Base-by-base conservation (phyloP, 2,888 invertebrate species). In the Lycia hirtaria region DNA sequence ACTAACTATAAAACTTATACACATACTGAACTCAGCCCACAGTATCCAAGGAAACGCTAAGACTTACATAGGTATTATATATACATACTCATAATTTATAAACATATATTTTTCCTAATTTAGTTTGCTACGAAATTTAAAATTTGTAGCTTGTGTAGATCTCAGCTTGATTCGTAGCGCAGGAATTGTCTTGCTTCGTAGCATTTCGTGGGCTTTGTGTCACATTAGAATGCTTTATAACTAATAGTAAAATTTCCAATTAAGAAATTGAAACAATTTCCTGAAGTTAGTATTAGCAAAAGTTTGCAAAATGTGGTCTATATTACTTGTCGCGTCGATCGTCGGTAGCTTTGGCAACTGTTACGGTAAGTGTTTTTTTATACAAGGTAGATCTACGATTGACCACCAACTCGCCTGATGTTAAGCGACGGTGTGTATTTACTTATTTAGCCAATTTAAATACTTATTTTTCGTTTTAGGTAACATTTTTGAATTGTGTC, bases 1-100 rank as follows among this genome's bases (percentile, higher is more conserved):
- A 51, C 9, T 41, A 40, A 47, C 40, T 57, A 57, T 57, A 57
- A 57, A 52, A 4, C 28, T 24, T 26, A 24, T 17, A 24, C 19
- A 24, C 14, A 54, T 26, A 2, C 4, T 9, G 6, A 47, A 26
- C 4, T 41, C 19, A 2, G 54, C 47, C 5, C 26, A 3, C 19
- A 53, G 40, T 53, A 35, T 10, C 17, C 40, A 4, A 14, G 22
- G 7, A 35, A 33, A 19, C 6, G n/a, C 10, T 12, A 24, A 4
- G 33, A 17, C 14, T 12, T 14, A 14, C 32, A 32, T 14, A 14
- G 4, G 4, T 12, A 3, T 3, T 14, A 14, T 32, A 32, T 5
- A 32, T 28, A 28, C 3, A 9, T 32, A 32, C n/a, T 33, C 14
- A n/a, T n/a, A n/a, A n/a, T n/a, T n/a, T n/a, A n/a, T n/a, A n/a